Evolutionary conservation across 92 coral and sea anemone genomes (phyloP).

Genomic region (Palythoa grandis): DNA sequence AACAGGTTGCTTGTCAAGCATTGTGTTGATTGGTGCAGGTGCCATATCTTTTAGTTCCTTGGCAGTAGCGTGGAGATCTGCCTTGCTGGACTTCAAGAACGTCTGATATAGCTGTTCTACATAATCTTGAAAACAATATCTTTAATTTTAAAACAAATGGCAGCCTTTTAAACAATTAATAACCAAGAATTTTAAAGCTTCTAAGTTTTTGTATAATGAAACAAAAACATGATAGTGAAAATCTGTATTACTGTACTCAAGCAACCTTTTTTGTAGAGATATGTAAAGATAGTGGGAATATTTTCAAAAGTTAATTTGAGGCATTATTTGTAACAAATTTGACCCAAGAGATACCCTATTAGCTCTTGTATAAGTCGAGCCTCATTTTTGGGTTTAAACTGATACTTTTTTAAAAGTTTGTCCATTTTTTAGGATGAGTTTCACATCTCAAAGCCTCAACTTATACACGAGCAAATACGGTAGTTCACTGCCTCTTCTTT

Average conservation of each 20-base stretch:
- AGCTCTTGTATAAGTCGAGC: too few species aligned
- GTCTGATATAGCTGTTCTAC: conserved; percentile 12
- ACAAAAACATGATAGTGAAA: neutral
- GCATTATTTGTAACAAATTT: neutral
- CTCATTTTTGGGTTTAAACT: too few species aligned
- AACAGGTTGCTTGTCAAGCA: neutral
- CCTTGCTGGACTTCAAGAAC: neutral
- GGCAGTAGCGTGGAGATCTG: neutral
- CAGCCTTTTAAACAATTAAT: too few species aligned
- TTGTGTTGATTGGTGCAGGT: conserved; percentile 6
- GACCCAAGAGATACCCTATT: neutral
- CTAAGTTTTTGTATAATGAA: neutral
- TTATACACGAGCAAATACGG: too few species aligned
- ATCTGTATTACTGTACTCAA: neutral
- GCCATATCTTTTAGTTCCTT: neutral
- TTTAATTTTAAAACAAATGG: neutral
- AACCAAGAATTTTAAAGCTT: neutral
- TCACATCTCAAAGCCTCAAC: too few species aligned
- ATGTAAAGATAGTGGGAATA: neutral
- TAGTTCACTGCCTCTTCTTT: conserved; percentile 5
- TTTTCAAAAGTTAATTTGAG: neutral
- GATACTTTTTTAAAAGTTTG: too few species aligned
- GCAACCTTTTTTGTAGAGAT: neutral
- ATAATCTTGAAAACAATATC: neutral
- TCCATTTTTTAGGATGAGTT: too few species aligned